Base-by-base conservation (phyloP, 37 sponge, comb jelly and placozoan genomes). In the Chondrosia reniformis region DNA sequence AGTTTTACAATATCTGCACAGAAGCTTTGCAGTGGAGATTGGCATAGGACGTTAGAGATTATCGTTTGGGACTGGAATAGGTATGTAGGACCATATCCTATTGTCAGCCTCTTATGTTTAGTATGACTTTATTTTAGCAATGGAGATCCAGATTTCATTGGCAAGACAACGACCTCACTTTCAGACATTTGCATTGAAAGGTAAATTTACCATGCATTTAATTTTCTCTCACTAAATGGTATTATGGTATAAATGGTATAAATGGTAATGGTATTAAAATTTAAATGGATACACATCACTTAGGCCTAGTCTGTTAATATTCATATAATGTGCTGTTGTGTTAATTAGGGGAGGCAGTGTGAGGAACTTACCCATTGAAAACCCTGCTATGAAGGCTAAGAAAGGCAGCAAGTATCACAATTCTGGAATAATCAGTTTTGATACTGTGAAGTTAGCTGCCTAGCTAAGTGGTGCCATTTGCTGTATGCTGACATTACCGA, bases 51-150 rank as follows among this genome's bases (percentile, higher is more conserved):
- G 21, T 43, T 95, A 33, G 52, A 80, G 66, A 77, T 95, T 24
- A 59, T 90, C 12, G 85, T 91, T 9, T 95, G 81, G 80, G 96
- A 95, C 76, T 95, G 96, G 96, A 87, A 95, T 82, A 88, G 66
- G 92, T 89, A 13, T n/a, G n/a, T n/a, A n/a, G n/a, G n/a, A n/a
- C n/a, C n/a, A n/a, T n/a, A n/a, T n/a, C n/a, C n/a, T n/a, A n/a
- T n/a, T n/a, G n/a, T n/a, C n/a, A n/a, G n/a, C n/a, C n/a, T n/a
- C n/a, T n/a, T n/a, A n/a, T n/a, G n/a, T n/a, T n/a, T n/a, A n/a
- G n/a, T 69, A 42, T 45, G 12, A 42, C 73, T n/a, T n/a, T n/a
- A n/a, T n/a, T n/a, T n/a, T n/a, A n/a, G n/a, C n/a, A n/a, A n/a
- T 52, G 93, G 93, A 0, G 74, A 66, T 32, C 87, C 89, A 74